Percentiles rank a stretch among this genome's conserved stretches.
Conservation (phyloP, 2,888 invertebrate genomes). For the Drosophila sordidapex region DNA sequence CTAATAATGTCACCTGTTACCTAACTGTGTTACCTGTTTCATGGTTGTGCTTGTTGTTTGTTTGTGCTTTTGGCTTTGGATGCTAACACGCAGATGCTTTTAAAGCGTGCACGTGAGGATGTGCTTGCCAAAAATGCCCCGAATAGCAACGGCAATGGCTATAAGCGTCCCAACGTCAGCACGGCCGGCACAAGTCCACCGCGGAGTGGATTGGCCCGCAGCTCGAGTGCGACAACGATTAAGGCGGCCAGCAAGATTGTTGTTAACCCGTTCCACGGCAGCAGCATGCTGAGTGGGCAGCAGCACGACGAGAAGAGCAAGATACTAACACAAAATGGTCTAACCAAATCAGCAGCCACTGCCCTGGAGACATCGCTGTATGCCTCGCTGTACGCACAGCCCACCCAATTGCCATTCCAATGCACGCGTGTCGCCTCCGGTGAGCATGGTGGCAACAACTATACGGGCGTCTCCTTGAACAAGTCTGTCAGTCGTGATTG, state of each 20-base stretch:
- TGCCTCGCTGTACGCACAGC: slow-evolving; percentile 77
- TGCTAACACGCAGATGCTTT: slow-evolving; percentile 80
- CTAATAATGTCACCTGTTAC: slow-evolving; percentile 5
- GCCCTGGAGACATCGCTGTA: slow-evolving; percentile 81
- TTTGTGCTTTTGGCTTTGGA: slow-evolving; percentile 43
- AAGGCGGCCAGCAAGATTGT: slow-evolving; percentile 80
- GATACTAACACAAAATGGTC: slow-evolving; percentile 80
- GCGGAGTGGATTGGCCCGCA: slow-evolving; percentile 25
- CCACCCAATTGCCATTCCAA: slow-evolving; percentile 50
- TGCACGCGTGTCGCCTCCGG: slow-evolving; percentile 46
- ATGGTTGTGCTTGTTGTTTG: not conserved
- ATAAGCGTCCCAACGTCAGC: slow-evolving; percentile 50
- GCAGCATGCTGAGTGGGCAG: slow-evolving; percentile 81
- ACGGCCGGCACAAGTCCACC: slow-evolving; percentile 31
- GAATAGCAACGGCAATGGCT: slow-evolving; percentile 36
- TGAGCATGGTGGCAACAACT: slow-evolving; percentile 57
- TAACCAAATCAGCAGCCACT: slow-evolving; percentile 78
- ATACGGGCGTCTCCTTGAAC: slow-evolving; percentile 72
- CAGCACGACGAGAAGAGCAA: slow-evolving; percentile 78
- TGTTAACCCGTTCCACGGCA: slow-evolving; percentile 84
- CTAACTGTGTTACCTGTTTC: slow-evolving; percentile 6
- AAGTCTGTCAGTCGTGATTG: slow-evolving; percentile 45
- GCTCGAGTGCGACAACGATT: slow-evolving; percentile 58
- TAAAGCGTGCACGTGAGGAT: slow-evolving; percentile 84
- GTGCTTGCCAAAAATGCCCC: slow-evolving; percentile 56